Conservation (phyloP, 2,113 vertebrate species). For the Podilymbus podiceps region DNA sequence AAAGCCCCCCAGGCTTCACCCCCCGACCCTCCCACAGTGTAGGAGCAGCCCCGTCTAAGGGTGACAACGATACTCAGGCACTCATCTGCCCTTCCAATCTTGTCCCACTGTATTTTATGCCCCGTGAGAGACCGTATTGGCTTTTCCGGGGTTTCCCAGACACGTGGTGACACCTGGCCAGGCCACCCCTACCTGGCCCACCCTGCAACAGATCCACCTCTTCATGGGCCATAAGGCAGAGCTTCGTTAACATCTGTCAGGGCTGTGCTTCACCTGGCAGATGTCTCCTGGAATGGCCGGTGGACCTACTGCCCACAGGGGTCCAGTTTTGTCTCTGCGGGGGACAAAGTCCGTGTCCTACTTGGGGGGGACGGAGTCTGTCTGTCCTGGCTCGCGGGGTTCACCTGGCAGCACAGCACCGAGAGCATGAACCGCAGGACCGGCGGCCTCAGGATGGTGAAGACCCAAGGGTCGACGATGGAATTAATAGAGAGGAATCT, state of each 20-base stretch:
- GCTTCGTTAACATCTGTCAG: background rate
- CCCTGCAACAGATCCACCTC: background rate
- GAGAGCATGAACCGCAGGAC: slow-evolving; percentile 81
- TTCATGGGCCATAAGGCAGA: background rate
- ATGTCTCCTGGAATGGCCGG: background rate
- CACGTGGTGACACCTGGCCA: background rate
- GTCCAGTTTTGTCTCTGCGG: background rate
- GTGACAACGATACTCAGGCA: background rate
- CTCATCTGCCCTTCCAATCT: background rate
- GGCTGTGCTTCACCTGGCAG: background rate
- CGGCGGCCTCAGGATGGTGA: slow-evolving; percentile 86
- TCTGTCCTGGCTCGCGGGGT: background rate
- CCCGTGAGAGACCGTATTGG: accelerated
- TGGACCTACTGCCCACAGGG: slow-evolving; percentile 2
- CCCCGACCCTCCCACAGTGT: background rate
- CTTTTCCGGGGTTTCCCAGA: background rate
- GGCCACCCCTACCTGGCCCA: background rate
- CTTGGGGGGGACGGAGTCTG: background rate
- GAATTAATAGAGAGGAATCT: slow-evolving; percentile 89
- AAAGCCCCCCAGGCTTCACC: background rate
- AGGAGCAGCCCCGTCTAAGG: background rate
- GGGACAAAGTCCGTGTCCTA: background rate
- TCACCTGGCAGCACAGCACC: slow-evolving; percentile 68
- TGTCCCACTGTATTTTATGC: accelerated
- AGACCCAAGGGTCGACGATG: slow-evolving; percentile 93